Evolutionary conservation across 2,888 invertebrate species (phyloP).

Genomic region (Leucoma salicis): DNA sequence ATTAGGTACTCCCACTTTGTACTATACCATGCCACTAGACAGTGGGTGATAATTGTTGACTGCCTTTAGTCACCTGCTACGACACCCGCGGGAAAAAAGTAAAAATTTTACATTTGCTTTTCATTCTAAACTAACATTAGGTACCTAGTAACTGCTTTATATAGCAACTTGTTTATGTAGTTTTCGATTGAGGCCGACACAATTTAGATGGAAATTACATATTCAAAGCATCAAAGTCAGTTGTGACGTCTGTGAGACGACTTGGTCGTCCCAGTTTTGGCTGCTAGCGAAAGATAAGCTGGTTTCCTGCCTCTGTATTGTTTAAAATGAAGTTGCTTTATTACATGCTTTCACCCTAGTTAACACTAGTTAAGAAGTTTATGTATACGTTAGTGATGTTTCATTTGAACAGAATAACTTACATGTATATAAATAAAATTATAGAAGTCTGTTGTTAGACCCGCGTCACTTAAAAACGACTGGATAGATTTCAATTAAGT

Average conservation of each 20-base stretch:
- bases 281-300: constrained; percentile 60
- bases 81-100: too few species aligned
- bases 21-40: too few species aligned
- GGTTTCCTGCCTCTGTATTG: constrained; percentile 49
- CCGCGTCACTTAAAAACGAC: too few species aligned
- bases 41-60: too few species aligned
- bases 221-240: constrained; percentile 25
- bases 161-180: background rate
- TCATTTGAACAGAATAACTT: too few species aligned
- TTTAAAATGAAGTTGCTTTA: constrained; percentile 52
- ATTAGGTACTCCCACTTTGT: too few species aligned
- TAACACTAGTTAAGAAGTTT: constrained; percentile 28
- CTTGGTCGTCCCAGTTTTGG: constrained; percentile 35
- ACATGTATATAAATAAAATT: too few species aligned
- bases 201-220: constrained; percentile 29
- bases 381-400: constrained; percentile 21
- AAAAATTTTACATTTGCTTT: too few species aligned
- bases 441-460: too few species aligned
- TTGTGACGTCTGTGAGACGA: constrained; percentile 25
- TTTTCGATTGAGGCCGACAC: constrained; percentile 8
- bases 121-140: too few species aligned
- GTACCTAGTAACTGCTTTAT: background rate
- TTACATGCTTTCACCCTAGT: constrained; percentile 40
- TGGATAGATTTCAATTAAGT: too few species aligned
- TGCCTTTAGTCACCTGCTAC: too few species aligned